These are phyloP conservation scores for Cyaniris semiargus DNA, from an alignment of 2,888 invertebrate species.

Conservation along the genomic window DNA sequence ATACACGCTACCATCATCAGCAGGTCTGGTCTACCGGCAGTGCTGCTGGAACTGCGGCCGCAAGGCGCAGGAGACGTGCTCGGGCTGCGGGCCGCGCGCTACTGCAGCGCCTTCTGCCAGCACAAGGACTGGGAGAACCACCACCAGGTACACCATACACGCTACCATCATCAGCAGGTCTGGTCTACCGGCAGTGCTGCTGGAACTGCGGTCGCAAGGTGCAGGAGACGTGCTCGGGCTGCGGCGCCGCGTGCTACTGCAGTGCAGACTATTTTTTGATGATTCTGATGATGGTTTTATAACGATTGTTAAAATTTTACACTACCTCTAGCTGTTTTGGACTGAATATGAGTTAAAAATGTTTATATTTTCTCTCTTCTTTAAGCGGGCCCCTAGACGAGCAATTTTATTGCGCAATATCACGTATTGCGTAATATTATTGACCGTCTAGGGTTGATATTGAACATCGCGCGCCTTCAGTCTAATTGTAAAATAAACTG, in stretches of 20 bases:
- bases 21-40: slow-evolving; percentile 67
- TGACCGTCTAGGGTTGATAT: too few species aligned
- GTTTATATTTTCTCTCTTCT: too few species aligned
- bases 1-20: background rate
- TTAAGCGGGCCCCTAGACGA: too few species aligned
- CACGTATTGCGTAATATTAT: too few species aligned
- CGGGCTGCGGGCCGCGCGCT: slow-evolving; percentile 96
- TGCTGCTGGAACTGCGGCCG: slow-evolving; percentile 98
- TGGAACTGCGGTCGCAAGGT: slow-evolving; percentile 98
- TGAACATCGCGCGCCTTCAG: too few species aligned
- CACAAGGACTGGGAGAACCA: slow-evolving; percentile 98
- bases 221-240: slow-evolving; percentile 97
- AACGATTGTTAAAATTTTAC: too few species aligned
- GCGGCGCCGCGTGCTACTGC: slow-evolving; percentile 92
- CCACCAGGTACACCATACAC: slow-evolving; percentile 80
- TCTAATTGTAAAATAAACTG: too few species aligned
- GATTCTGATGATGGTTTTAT: too few species aligned
- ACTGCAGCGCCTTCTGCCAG: slow-evolving; percentile 97
- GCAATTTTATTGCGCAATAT: too few species aligned
- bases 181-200: slow-evolving; percentile 84
- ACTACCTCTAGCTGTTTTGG: too few species aligned
- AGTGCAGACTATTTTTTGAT: too few species aligned
- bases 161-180: background rate
- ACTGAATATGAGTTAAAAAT: too few species aligned
- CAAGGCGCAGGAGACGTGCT: slow-evolving; percentile 96